Evolutionary conservation across 2,888 invertebrate genomes (phyloP).

Genomic region (Drosophila antonietae): DNA sequence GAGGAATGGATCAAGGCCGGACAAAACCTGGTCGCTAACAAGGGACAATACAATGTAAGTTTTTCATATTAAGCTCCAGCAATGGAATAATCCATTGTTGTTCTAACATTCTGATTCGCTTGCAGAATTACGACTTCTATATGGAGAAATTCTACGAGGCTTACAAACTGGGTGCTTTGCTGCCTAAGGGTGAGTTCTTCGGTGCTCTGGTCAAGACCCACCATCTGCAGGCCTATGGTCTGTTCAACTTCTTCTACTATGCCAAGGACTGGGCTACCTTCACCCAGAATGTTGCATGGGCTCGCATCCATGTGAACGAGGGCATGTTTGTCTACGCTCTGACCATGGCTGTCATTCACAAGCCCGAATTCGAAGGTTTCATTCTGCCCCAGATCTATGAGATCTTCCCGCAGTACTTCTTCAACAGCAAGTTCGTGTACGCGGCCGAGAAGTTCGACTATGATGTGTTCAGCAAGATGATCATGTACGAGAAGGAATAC

Average conservation of each 20-base stretch:
- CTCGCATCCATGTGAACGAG: constrained; percentile 89
- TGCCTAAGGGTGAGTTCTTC: constrained; percentile 87
- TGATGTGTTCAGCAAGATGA: constrained; percentile 73
- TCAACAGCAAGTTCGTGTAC: constrained; percentile 89
- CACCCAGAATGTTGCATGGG: constrained; percentile 88
- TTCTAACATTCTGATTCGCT: not conserved
- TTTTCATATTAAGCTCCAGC: not conserved
- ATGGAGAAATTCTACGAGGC: constrained; percentile 79
- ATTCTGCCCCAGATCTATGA: constrained; percentile 91
- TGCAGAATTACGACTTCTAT: constrained; percentile 64
- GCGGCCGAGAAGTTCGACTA: constrained; percentile 87
- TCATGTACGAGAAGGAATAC: constrained; percentile 82
- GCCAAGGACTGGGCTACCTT: constrained; percentile 90
- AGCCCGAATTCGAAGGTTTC: constrained; percentile 88
- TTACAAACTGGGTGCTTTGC: constrained; percentile 83
- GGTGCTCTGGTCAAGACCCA: constrained; percentile 85
- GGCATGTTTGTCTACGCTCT: constrained; percentile 90
- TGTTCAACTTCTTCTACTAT: constrained; percentile 88
- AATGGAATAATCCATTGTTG: not conserved
- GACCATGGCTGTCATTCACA: constrained; percentile 89
- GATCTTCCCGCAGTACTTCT: constrained; percentile 91
- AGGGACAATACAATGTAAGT: constrained; percentile 69
- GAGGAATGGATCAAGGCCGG: constrained; percentile 80
- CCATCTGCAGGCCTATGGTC: constrained; percentile 86
- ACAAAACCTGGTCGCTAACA: constrained; percentile 55